Evolutionary conservation across 2,113 vertebrate genomes (phyloP).

Genomic region (Hippolais icterina): DNA sequence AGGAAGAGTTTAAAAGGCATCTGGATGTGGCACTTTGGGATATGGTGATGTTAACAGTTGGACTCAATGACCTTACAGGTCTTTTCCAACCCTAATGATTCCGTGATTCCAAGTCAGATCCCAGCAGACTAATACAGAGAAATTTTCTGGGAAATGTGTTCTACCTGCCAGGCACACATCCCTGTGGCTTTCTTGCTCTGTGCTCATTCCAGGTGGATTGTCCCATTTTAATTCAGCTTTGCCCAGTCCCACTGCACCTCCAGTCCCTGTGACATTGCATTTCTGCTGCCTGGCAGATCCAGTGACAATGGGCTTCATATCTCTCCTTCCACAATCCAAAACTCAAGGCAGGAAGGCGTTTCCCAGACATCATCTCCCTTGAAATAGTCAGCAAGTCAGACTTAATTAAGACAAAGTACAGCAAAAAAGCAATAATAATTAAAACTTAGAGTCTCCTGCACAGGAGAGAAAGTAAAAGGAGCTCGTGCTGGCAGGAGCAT

Average conservation of each 20-base stretch:
- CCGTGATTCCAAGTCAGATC: not conserved
- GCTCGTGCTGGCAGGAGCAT: not conserved
- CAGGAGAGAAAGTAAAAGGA: not conserved
- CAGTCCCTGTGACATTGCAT: not conserved
- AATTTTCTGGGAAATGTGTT: not conserved
- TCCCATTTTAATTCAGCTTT: not conserved
- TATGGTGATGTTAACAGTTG: not conserved
- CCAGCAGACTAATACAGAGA: not conserved
- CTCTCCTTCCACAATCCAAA: not conserved
- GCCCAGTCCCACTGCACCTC: not conserved
- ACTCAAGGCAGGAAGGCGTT: constrained; percentile 4
- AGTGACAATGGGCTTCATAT: not conserved
- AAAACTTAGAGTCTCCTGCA: not conserved
- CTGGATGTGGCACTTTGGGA: not conserved
- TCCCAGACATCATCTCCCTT: constrained; percentile 22
- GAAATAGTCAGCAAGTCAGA: constrained; percentile 37
- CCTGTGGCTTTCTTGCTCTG: not conserved
- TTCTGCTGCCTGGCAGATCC: not conserved
- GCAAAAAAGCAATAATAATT: constrained; percentile 50
- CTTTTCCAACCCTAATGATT: not conserved
- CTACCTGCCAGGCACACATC: not conserved
- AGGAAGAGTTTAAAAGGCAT: not conserved
- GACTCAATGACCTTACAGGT: not conserved
- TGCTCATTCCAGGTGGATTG: not conserved
- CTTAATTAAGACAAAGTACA: constrained; percentile 65